Evolutionary conservation across 2,888 invertebrate species (phyloP).

Genomic region (Hydraecia micacea): DNA sequence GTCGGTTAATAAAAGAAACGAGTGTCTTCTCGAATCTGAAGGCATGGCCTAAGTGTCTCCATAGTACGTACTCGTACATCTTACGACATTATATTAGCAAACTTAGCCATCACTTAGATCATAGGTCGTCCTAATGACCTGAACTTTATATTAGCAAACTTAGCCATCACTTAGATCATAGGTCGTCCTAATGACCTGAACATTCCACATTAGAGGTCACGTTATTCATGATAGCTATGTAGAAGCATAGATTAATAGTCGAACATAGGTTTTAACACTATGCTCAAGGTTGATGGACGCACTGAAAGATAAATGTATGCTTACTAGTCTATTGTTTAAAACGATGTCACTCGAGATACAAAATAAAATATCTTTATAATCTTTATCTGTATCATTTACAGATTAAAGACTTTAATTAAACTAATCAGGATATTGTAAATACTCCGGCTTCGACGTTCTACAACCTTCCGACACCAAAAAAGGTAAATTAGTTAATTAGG

Average conservation of each 20-base stretch:
- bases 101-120: neutral
- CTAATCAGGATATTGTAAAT: neutral
- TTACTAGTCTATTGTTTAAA: too few relatives aligned
- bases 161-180: neutral
- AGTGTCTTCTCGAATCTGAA: neutral
- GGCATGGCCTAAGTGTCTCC: neutral
- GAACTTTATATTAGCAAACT: too few relatives aligned
- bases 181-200: slow-evolving; percentile 30
- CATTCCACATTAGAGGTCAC: slow-evolving; percentile 31
- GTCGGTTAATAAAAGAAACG: neutral
- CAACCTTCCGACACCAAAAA: neutral
- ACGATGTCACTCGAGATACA: neutral
- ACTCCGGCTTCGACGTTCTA: too few relatives aligned
- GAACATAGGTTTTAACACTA: slow-evolving; percentile 4
- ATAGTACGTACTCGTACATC: neutral
- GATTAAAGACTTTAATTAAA: neutral
- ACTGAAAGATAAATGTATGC: neutral
- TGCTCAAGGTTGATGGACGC: slow-evolving; percentile 8
- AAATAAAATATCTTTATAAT: neutral
- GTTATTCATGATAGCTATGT: slow-evolving; percentile 19
- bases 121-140: slow-evolving; percentile 22
- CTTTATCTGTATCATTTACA: neutral
- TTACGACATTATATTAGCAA: slow-evolving; percentile 2
- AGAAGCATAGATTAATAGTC: neutral
- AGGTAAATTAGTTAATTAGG: too few relatives aligned